A percentile compares a stretch with the other conserved stretches of the same genome.
Conservation (phyloP, 2,797 vertebrate species). For the Carduelis carduelis region DNA sequence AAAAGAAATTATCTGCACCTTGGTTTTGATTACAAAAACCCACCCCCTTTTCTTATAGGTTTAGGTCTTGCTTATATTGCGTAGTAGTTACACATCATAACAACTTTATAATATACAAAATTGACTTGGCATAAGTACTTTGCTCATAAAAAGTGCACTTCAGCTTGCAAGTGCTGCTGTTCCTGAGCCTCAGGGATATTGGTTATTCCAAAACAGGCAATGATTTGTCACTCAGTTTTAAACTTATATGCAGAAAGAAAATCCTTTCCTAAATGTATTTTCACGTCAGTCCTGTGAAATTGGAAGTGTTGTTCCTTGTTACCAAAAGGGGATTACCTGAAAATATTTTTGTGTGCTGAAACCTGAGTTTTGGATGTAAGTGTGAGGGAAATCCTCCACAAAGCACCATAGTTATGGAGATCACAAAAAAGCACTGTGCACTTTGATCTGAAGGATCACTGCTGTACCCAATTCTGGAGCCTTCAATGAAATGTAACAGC, state of each 20-base stretch:
- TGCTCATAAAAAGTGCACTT: not conserved
- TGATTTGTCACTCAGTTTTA: not conserved
- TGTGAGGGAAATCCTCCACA: not conserved
- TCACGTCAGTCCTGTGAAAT: not conserved
- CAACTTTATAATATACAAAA: not conserved
- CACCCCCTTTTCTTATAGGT: not conserved
- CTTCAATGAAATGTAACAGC: not conserved
- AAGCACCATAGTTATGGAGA: not conserved
- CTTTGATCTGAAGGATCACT: not conserved
- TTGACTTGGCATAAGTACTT: not conserved
- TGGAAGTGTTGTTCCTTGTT: not conserved
- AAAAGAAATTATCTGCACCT: not conserved
- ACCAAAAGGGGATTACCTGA: not conserved
- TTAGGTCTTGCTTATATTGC: not conserved
- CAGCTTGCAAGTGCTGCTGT: not conserved
- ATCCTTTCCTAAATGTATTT: not conserved
- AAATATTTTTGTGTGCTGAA: not conserved
- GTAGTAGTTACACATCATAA: not conserved
- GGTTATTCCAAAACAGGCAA: not conserved
- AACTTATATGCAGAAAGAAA: rapidly evolving
- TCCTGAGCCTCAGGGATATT: not conserved
- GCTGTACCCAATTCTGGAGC: not conserved
- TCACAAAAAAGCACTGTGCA: not conserved
- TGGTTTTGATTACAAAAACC: not conserved
- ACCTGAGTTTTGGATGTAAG: not conserved